Evolutionary conservation across 2,797 vertebrate genomes (phyloP), one percentile per base, ranked within the genome.

Genomic region (Odontamblyopus rebecca): DNA sequence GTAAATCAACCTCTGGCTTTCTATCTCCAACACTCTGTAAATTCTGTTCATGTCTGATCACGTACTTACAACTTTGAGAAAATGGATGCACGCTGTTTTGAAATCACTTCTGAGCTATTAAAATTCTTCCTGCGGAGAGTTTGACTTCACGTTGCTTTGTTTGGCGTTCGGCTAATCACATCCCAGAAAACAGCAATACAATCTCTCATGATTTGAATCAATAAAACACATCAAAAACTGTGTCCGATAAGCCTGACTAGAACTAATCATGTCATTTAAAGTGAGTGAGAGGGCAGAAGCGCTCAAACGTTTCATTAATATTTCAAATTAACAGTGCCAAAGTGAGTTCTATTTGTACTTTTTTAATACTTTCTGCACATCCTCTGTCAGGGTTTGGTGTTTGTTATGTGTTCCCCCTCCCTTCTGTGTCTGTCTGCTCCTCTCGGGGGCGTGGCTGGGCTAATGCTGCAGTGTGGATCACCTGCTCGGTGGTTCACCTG

Each of bases 241-340:
- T 5, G 32, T 35, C 7, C 32, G 32, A 35, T 5, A 35, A 35
- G 32, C 32, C 32, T 35, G 32, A 35, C 32, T 35, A 35, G 32
- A 35, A 35, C 32, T 35, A 35, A 35, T 35, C 32, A 35, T 7
- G 7, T 35, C 32, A 85, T 75, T 76, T 71, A 30, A 76, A 79
- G 68, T 64, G 68, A 81, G 76, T 61, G 72, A 75, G 78, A 23
- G 72, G 60, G 83, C 61, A 48, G 72, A 70, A 77, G 77, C 84
- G 82, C 85, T 85, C 77, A 83, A 86, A 87, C 74, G 76, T 84
- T 85, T 87, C 67, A 81, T 84, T 82, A 72, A 84, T 38, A 38
- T 38, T 38, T 38, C 35, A 38, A 38, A 38, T 38, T 38, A 56
- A 32, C 75, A 30, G 61, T 38, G 50, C 2, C 15, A 19, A 18